Conservation (phyloP, 2,113 vertebrate species). For the Cygnus buccinator region DNA sequence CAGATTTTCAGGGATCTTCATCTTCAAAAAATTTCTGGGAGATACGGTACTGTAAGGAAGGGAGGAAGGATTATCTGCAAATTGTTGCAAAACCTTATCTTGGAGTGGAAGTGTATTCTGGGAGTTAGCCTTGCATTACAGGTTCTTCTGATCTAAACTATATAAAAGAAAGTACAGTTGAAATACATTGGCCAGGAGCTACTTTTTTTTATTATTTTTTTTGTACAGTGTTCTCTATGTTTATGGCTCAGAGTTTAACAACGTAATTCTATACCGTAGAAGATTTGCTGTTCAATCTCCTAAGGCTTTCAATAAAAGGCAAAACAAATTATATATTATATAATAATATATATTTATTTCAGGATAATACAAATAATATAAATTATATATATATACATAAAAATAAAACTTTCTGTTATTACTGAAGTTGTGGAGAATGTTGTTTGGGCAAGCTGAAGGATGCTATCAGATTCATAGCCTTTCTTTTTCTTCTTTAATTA, state of each 20-base stretch:
- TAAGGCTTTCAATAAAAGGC: background rate
- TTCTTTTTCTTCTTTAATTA: background rate
- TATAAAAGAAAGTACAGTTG: background rate
- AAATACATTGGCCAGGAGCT: background rate
- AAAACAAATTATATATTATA: background rate
- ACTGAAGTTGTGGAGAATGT: background rate
- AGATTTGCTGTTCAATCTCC: background rate
- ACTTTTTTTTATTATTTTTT: background rate
- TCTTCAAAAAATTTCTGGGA: background rate
- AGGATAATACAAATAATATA: too few relatives aligned
- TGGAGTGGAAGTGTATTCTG: background rate
- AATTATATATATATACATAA: too few relatives aligned
- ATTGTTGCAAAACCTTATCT: background rate
- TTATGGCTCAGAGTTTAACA: accelerated
- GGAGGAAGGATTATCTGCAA: background rate
- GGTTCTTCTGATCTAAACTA: background rate
- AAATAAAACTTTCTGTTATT: background rate
- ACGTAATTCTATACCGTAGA: background rate
- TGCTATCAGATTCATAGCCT: background rate
- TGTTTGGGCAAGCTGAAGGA: background rate
- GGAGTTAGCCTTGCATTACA: background rate
- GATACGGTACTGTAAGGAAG: accelerated
- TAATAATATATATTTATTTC: too few relatives aligned
- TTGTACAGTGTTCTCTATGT: background rate
- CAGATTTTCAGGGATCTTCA: background rate